Evolutionary conservation across 2,113 vertebrate genomes (phyloP), one percentile per base, ranked within the genome.

Genomic region (Electrona antarctica): DNA sequence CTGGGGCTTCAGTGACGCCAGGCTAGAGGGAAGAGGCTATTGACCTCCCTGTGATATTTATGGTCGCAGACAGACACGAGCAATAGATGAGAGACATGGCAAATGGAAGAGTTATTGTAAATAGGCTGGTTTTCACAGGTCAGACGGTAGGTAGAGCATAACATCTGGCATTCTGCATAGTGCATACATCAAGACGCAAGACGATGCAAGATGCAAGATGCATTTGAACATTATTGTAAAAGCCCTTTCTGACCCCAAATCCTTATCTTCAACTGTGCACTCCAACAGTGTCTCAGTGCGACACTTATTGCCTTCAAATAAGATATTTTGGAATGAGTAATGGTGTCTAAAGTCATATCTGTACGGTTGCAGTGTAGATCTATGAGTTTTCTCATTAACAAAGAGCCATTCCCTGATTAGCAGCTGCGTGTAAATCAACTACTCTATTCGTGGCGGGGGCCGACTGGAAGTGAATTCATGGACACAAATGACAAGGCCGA

Each of bases 331-430:
- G 57, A 85, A 79, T 93, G 91, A 93, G 73, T 91, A 79, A 91
- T 89, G 80, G 73, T 45, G 76, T 79, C 71, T 76, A 79, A 85
- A 92, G 81, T 85, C 72, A 90, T 85, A 89, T 84, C 84, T 63
- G 74, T 67, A 79, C 78, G 74, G 77, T 86, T 87, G 80, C 74
- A 83, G 78, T 87, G 89, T 81, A 85, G 90, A 91, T 93, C 88
- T 92, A 89, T 90, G 90, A 78, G 79, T 89, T 93, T 92, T 93
- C 33, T 41, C 90, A 93, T 93, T 94, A 93, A 86, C 89, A 93
- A 83, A 93, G 89, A 93, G 92, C 92, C 90, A 91, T 93, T 94
- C 83, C 64, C 82, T 91, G 85, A 92, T 93, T 90, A 91, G 86
- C 78, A 78, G 74, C 80, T 67, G 85, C 73, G 87, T 88, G 87